Conservation (phyloP, 2,113 vertebrate species). For the Austrofundulus limnaeus region DNA sequence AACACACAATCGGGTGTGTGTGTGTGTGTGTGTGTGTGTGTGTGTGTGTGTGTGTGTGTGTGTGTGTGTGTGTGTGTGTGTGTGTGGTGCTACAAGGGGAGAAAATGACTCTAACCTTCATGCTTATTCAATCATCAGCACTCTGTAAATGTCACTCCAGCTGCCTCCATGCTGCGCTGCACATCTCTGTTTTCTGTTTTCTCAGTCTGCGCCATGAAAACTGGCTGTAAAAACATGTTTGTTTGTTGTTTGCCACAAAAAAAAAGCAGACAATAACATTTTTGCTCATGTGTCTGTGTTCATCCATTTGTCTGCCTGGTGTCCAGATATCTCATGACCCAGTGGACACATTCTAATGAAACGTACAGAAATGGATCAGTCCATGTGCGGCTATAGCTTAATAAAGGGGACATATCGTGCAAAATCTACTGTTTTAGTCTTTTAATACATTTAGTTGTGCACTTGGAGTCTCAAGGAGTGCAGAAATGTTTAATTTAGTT, state of each 20-base stretch:
- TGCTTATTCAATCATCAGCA: constrained; percentile 66
- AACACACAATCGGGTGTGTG: constrained; percentile 21
- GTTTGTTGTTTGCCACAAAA: no score
- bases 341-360: no score
- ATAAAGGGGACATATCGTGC: no score
- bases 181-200: constrained; percentile 61
- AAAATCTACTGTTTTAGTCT: no score
- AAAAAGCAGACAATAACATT: no score
- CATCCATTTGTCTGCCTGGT: no score
- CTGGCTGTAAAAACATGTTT: not conserved
- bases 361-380: no score
- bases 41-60: constrained; percentile 14
- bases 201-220: constrained; percentile 25
- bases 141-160: constrained; percentile 76
- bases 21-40: constrained; percentile 5
- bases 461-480: no score
- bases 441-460: no score
- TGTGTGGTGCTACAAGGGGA: constrained; percentile 45
- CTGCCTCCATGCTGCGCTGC: constrained; percentile 43
- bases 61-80: constrained; percentile 9
- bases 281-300: constrained; percentile 17
- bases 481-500: no score
- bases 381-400: no score
- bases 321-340: no score
- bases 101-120: constrained; percentile 80